Evolutionary conservation across 1,140 invertebrate genomes (phyloP).

Genomic region (Trinorchestia longiramus): DNA sequence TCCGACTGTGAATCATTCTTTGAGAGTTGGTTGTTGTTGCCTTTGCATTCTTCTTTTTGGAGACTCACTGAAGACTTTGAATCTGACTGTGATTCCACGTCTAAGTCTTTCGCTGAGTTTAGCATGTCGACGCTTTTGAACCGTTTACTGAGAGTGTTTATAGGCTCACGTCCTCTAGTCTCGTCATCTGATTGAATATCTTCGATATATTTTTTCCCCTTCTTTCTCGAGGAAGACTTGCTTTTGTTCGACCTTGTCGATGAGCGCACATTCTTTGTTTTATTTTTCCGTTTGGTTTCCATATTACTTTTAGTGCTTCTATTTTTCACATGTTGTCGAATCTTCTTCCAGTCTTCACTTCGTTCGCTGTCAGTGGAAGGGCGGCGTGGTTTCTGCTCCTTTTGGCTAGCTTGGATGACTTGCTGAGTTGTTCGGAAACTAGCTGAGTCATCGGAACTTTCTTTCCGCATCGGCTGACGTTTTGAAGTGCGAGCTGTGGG

Average conservation of each 20-base stretch:
- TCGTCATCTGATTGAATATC: conserved; percentile 35
- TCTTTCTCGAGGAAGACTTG: not conserved
- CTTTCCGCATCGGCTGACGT: not conserved
- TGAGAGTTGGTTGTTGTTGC: not conserved
- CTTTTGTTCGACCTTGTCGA: conserved; percentile 38
- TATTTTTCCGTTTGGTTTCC: not conserved
- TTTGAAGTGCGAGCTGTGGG: not conserved
- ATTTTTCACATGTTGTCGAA: not conserved
- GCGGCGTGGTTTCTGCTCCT: not conserved
- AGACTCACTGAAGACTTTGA: not conserved
- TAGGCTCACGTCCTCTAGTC: not conserved
- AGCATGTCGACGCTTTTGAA: conserved; percentile 25
- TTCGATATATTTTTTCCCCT: not conserved
- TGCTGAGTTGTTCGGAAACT: not conserved
- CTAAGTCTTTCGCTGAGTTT: not conserved
- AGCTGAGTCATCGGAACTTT: not conserved
- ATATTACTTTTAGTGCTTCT: not conserved
- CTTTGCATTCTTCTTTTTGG: not conserved
- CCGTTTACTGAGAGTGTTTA: not conserved
- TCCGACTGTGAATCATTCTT: not conserved
- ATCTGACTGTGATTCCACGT: not conserved
- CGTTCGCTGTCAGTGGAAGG: not conserved
- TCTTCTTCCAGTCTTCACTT: not conserved
- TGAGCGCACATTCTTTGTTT: conserved; percentile 12
- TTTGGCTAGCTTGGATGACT: not conserved